These are phyloP conservation scores for Leuciscus idus DNA, from an alignment of 2,113 vertebrate species.

Conservation along the genomic window DNA sequence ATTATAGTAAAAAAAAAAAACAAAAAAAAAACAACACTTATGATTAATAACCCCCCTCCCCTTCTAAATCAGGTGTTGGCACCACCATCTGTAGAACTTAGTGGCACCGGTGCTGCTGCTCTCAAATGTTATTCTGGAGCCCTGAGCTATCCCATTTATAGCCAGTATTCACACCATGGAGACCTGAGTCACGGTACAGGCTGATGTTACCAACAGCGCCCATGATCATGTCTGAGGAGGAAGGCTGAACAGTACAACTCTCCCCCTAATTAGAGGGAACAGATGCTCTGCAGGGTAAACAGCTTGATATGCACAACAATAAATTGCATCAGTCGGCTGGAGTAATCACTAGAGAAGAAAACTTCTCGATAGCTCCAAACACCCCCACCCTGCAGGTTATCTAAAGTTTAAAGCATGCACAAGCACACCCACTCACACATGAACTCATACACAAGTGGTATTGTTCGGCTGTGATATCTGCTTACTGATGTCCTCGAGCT, in stretches of 20 bases:
- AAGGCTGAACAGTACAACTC: constrained; percentile 51
- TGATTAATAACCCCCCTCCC: too few species aligned
- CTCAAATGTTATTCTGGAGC: too few species aligned
- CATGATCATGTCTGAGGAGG: constrained; percentile 28
- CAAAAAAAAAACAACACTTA: too few species aligned
- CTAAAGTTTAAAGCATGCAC: constrained; percentile 31
- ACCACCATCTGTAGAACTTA: too few species aligned
- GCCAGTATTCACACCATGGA: constrained; percentile 15
- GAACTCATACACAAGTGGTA: background rate
- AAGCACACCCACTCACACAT: constrained; percentile 2
- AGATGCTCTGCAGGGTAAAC: constrained; percentile 57
- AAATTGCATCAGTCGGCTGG: constrained; percentile 50
- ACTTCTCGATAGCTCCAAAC: constrained; percentile 24
- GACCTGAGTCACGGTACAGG: constrained; percentile 2
- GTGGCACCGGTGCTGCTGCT: too few species aligned
- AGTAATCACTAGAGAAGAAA: constrained; percentile 40
- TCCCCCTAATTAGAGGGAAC: constrained; percentile 57
- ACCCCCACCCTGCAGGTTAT: constrained; percentile 24
- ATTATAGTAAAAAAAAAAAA: too few species aligned
- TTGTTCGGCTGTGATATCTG: background rate
- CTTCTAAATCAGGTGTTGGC: too few species aligned
- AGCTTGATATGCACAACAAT: constrained; percentile 58
- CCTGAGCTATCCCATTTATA: constrained; percentile 31
- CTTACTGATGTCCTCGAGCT: background rate
- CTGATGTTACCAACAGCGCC: constrained; percentile 7